Evolutionary conservation across 2,113 vertebrate genomes (phyloP).

Genomic region (Pandion haliaetus): DNA sequence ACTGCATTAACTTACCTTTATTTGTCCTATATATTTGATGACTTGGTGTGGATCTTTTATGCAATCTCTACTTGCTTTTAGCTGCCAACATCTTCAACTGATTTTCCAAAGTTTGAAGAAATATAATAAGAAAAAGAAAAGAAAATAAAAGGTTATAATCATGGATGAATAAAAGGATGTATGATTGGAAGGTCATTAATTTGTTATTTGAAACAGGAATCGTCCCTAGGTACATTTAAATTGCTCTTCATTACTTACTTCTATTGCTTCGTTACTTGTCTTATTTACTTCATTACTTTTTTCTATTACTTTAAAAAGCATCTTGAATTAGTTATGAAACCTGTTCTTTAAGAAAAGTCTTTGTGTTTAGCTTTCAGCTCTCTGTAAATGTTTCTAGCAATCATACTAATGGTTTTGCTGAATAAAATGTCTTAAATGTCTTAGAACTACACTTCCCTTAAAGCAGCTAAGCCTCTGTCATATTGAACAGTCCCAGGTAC

Average conservation of each 20-base stretch:
- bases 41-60: not conserved
- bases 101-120: not conserved
- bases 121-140: not conserved
- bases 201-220: not conserved
- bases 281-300: not conserved
- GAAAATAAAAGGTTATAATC: not conserved
- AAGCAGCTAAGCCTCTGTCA: not conserved
- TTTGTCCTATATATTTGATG: not conserved
- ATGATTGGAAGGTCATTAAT: not conserved
- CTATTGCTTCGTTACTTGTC: not conserved
- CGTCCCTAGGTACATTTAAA: not conserved
- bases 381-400: not conserved
- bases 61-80: not conserved
- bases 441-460: not conserved
- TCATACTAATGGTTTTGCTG: not conserved
- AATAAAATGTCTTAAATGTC: not conserved
- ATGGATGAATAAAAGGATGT: not conserved
- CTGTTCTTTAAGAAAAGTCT: not conserved
- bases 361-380: not conserved
- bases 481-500: not conserved
- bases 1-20: not conserved
- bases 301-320: not conserved
- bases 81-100: not conserved
- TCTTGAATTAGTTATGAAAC: slow-evolving; percentile 1
- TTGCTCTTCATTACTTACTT: not conserved